A percentile compares a stretch with the other conserved stretches of the same genome.
phyloP scores from a whole-genome alignment of 2,797 vertebrate genomes.

The Chelidonichthys spinosus region DNA sequence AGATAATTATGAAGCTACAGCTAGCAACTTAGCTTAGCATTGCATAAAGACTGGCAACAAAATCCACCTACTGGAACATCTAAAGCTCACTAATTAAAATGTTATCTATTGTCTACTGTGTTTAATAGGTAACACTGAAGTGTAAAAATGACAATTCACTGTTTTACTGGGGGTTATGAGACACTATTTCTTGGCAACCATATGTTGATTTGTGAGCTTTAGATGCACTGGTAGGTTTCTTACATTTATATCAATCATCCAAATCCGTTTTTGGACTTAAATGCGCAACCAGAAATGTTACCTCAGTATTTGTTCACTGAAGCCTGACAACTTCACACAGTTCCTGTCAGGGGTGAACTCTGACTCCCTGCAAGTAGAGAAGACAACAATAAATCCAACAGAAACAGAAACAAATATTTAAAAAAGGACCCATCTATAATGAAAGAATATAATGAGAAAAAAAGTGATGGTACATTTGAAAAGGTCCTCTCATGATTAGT shows the following conservation, averaged over 20 bases:
- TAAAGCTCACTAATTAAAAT: neutral
- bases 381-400: neutral
- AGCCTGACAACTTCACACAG: slow-evolving; percentile 78
- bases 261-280: neutral
- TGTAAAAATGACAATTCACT: neutral
- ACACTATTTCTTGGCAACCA: neutral
- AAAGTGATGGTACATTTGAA: neutral
- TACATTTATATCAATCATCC: neutral
- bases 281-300: slow-evolving; percentile 64
- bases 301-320: slow-evolving; percentile 90
- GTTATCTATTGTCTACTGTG: neutral
- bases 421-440: neutral
- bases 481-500: neutral
- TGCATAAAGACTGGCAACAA: neutral
- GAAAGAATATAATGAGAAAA: neutral
- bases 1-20: neutral
- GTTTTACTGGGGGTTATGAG: neutral
- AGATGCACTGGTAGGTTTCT: neutral
- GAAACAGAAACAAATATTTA: neutral
- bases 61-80: neutral
- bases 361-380: fast-evolving
- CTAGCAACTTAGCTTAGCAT: neutral
- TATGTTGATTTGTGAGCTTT: neutral
- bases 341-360: slow-evolving; percentile 43
- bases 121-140: neutral